phyloP scores from a whole-genome alignment of 2,888 invertebrate species.

The Lithophane semibrunnea region DNA sequence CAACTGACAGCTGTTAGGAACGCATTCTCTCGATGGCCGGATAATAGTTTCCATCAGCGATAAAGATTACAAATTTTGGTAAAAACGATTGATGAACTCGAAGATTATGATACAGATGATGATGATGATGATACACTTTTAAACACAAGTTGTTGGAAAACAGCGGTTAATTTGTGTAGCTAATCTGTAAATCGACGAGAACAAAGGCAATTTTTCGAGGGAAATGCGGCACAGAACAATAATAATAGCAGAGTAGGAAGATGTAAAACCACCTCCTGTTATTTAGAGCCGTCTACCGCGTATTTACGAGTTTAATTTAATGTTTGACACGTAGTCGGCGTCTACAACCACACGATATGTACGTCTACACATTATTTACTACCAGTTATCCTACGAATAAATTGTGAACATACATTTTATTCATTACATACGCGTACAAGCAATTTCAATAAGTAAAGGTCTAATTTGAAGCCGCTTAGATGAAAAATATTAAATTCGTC shows the following conservation, averaged over 20 bases:
- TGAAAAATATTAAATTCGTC: background rate
- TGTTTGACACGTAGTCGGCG: constrained; percentile 34
- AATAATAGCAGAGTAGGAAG: constrained; percentile 46
- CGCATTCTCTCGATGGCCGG: no score
- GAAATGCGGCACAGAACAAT: constrained; percentile 35
- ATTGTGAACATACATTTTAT: constrained; percentile 1
- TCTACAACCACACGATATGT: background rate
- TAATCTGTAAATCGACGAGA: background rate
- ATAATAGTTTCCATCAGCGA: background rate
- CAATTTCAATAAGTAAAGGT: constrained; percentile 4
- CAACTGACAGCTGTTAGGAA: no score
- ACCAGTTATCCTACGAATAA: constrained; percentile 15
- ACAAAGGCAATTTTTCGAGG: constrained; percentile 56
- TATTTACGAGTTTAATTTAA: constrained; percentile 55
- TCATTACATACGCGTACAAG: constrained; percentile 8
- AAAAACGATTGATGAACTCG: background rate
- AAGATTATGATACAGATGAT: background rate
- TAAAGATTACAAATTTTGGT: background rate
- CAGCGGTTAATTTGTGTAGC: no score
- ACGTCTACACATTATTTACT: constrained; percentile 19
- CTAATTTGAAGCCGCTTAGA: background rate
- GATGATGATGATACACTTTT: background rate
- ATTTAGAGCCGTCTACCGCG: constrained; percentile 36
- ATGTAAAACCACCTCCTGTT: constrained; percentile 44
- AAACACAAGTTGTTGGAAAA: background rate